Base-by-base conservation (phyloP, 2,113 vertebrate genomes). In the Crypturellus undulatus region DNA sequence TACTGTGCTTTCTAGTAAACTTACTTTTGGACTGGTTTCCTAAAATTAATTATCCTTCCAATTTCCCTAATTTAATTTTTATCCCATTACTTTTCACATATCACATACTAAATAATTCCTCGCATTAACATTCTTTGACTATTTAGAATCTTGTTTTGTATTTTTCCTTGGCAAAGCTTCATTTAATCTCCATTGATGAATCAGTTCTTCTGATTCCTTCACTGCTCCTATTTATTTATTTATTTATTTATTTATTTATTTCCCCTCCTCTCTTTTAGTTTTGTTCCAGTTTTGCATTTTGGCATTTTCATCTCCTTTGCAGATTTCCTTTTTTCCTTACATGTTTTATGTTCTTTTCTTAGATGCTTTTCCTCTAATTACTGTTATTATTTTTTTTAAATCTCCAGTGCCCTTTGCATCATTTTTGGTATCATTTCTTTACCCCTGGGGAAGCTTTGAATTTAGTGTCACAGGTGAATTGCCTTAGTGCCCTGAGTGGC, bases 391-490 rank as follows among this genome's bases (percentile, higher is more conserved):
- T 80, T 92, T 62, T 60, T 60, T 80, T 92, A 71, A 54, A 69
- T 95, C 58, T 69, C 13, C 36, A 13, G 4, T 69, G 34, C 30
- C 19, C 10, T 51, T 28, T 62, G n/a, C 71, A 15, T 58, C 85
- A 45, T 59, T 24, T 87, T 12, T 34, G 69, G n/a, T 76, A 17
- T 58, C 83, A 45, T 59, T 24, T 87, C 14, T 40, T 73, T 87
- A 22, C 12, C 54, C 13, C 17, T 36, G 36, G 10, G 51, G 64
- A 52, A 84, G 84, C 60, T 75, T 78, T 71, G 85, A 92, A 94
- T 97, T 88, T 90, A 84, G 34, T 56, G 40, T 75, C 77, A 65
- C 84, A 83, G 64, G 52, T 49, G 76, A 93, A 85, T 72, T 92
- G 56, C 43, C 84, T n/a, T 84, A 81, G 72, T 21, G n/a, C 52